These are phyloP conservation scores for Oscheius myriophilus DNA, from an alignment of 2,888 invertebrate species.

Conservation along the genomic window DNA sequence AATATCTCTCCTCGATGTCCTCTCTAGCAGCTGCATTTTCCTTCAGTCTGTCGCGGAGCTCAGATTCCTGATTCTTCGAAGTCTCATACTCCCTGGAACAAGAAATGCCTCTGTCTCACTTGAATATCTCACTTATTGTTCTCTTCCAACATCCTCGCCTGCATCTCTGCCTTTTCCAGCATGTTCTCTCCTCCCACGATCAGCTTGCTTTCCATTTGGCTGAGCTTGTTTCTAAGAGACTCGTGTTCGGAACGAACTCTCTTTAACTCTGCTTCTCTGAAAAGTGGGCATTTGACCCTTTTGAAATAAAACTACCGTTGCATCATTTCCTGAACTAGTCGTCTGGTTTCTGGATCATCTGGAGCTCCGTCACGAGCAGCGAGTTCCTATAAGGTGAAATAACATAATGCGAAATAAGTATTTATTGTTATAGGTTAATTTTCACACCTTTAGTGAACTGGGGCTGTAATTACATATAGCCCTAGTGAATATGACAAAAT, in stretches of 20 bases:
- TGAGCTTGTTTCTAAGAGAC: conserved; percentile 84
- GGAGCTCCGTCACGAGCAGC: conserved; percentile 70
- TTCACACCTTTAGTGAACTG: too few relatives aligned
- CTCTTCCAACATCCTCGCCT: conserved; percentile 52
- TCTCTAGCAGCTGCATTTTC: conserved; percentile 41
- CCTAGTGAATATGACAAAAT: too few relatives aligned
- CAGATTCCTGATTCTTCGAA: conserved; percentile 41
- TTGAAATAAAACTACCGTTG: conserved; percentile 29
- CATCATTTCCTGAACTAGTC: conserved; percentile 41
- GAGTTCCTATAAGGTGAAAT: conserved; percentile 42
- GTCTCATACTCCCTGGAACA: conserved; percentile 54
- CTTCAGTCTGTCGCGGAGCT: conserved; percentile 39
- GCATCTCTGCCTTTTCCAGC: conserved; percentile 83
- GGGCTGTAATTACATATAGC: too few relatives aligned
- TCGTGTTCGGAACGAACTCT: conserved; percentile 79
- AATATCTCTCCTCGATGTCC: conserved; percentile 78
- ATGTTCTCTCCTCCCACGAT: conserved; percentile 97
- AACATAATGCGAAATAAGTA: too few relatives aligned
- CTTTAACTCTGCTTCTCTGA: conserved; percentile 46
- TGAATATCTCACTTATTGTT: conserved; percentile 27
- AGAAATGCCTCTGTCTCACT: not conserved
- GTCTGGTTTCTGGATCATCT: conserved; percentile 44
- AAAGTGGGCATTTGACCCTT: not conserved
- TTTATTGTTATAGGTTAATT: too few relatives aligned
- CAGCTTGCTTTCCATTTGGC: conserved; percentile 91